These are phyloP conservation scores for Siniperca chuatsi DNA, from an alignment of 2,113 vertebrate genomes.

Conservation along the genomic window DNA sequence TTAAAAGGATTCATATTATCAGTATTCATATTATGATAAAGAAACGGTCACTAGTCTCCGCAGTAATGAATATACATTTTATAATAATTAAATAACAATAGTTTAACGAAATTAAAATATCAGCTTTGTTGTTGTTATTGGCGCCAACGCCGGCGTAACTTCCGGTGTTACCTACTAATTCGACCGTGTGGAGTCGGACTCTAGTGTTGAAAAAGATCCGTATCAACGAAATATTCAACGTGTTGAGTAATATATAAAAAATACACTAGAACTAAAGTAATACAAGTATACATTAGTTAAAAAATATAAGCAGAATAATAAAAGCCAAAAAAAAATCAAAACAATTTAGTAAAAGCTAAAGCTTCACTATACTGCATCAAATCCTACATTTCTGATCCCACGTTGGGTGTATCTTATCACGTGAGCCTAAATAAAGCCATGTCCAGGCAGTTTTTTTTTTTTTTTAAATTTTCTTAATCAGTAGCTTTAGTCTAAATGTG, in stretches of 20 bases:
- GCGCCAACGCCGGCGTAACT: constrained; percentile 62
- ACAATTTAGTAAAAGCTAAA: neutral
- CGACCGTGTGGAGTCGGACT: constrained; percentile 11
- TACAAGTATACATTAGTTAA: neutral
- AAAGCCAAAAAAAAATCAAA: neutral
- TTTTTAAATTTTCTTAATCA: neutral
- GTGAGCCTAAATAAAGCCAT: neutral
- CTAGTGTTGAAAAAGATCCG: neutral
- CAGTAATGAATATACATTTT: neutral
- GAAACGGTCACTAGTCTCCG: fast-evolving
- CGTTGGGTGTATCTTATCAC: no score
- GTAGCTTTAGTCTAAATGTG: neutral
- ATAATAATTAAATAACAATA: neutral
- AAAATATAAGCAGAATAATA: neutral
- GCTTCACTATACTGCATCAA: neutral
- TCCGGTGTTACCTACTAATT: constrained; percentile 51
- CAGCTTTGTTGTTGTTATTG: constrained; percentile 65
- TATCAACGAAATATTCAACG: neutral
- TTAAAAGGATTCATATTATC: neutral
- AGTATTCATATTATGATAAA: neutral
- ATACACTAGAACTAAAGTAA: neutral
- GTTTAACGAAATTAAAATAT: neutral
- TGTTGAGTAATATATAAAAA: neutral
- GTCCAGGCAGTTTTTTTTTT: neutral
- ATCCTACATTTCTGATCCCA: neutral